A percentile compares a stretch with the other conserved stretches of the same genome.
These are phyloP conservation scores for Gymnodraco acuticeps DNA, from an alignment of 2,797 vertebrate species.

Conservation along the genomic window DNA sequence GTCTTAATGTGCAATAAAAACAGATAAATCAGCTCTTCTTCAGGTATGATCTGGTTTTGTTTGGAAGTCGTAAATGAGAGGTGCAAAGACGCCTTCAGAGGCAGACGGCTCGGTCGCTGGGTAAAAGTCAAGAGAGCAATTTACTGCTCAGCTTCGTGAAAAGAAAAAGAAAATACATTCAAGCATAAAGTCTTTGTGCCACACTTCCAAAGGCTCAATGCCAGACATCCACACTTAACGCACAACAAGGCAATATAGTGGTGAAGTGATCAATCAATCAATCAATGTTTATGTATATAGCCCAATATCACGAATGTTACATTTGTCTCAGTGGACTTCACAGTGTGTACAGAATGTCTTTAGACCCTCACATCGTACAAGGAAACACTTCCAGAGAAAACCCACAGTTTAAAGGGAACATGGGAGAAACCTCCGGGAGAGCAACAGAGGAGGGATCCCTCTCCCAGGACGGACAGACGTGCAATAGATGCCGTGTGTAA, in stretches of 20 bases:
- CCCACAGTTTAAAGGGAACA: too few species aligned
- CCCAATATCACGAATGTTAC: too few species aligned
- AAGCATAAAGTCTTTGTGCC: constrained; percentile 37
- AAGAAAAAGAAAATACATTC: constrained; percentile 10
- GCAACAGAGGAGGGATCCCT: too few species aligned
- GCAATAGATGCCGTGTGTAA: too few species aligned
- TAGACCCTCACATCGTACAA: too few species aligned
- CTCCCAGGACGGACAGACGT: too few species aligned
- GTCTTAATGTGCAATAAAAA: constrained; percentile 67
- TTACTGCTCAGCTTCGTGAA: constrained; percentile 48
- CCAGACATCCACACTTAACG: constrained; percentile 11
- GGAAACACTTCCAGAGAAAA: too few species aligned
- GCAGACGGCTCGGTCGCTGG: constrained; percentile 37
- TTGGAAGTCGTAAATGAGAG: constrained; percentile 56
- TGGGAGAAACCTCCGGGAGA: too few species aligned
- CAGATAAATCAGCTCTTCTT: constrained; percentile 58
- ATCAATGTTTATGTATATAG: too few species aligned
- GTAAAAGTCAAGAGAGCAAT: constrained; percentile 69
- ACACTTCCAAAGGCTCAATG: constrained; percentile 40
- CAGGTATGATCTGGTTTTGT: constrained; percentile 52
- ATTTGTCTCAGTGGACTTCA: too few species aligned
- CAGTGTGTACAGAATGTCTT: too few species aligned
- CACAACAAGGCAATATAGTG: constrained; percentile 19
- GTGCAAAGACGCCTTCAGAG: constrained; percentile 45
- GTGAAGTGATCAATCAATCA: not conserved